Conservation (phyloP, 2,888 invertebrate genomes). For the Noctua janthina region DNA sequence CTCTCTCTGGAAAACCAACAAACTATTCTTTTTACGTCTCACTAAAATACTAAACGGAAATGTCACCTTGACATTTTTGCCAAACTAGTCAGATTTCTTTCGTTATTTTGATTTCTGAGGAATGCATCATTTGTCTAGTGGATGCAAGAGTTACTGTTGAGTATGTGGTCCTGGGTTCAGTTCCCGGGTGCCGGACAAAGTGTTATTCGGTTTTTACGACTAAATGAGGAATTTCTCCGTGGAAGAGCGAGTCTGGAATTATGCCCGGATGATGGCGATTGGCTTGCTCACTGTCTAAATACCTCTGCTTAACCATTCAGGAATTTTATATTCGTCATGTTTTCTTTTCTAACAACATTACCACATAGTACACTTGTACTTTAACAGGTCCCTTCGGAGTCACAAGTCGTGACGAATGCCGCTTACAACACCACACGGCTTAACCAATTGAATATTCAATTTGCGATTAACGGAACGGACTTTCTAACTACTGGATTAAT, state of each 20-base stretch:
- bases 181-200: not conserved
- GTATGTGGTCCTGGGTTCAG: no score
- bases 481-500: slow-evolving; percentile 55
- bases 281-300: not conserved
- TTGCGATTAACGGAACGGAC: slow-evolving; percentile 57
- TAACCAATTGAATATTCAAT: slow-evolving; percentile 56
- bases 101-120: not conserved
- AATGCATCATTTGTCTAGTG: not conserved
- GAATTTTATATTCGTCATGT: not conserved
- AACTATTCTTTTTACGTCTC: not conserved
- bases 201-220: not conserved
- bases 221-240: no score
- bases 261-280: not conserved
- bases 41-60: not conserved
- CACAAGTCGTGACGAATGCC: slow-evolving; percentile 49
- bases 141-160: not conserved
- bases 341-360: not conserved
- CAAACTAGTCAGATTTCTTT: not conserved
- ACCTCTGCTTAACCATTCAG: not conserved
- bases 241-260: no score
- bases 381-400: slow-evolving; percentile 9
- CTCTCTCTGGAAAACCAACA: not conserved
- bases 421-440: slow-evolving; percentile 29
- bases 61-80: slow-evolving; percentile 14
- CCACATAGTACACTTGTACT: slow-evolving; percentile 4